A percentile compares a stretch with the other conserved stretches of the same genome.
Evolutionary conservation across 2,113 vertebrate genomes (phyloP).

Genomic region (Scortum barcoo): DNA sequence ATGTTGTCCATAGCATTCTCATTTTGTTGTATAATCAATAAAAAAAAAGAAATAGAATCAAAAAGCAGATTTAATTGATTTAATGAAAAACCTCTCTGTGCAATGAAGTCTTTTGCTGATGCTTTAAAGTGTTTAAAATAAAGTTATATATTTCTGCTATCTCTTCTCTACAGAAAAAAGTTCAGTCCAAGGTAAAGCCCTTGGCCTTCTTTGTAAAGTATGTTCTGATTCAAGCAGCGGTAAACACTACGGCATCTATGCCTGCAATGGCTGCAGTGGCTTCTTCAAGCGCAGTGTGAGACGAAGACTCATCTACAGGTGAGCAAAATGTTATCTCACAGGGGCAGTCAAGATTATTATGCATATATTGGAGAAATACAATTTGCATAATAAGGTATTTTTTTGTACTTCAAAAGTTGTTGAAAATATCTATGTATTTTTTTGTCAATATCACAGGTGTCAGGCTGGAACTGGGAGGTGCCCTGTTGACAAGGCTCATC

Average conservation of each 20-base stretch:
- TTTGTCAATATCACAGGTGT: constrained; percentile 82
- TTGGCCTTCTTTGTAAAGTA: constrained; percentile 90
- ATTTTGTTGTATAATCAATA: not conserved
- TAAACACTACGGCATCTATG: constrained; percentile 95
- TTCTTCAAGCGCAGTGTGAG: constrained; percentile 97
- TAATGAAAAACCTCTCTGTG: not conserved
- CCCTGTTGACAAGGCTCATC: constrained; percentile 94
- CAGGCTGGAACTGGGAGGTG: constrained; percentile 92
- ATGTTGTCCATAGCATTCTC: not conserved
- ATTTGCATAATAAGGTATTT: not conserved
- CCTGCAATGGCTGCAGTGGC: constrained; percentile 96
- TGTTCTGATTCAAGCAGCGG: constrained; percentile 95
- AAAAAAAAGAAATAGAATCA: too few species aligned
- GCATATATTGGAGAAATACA: not conserved
- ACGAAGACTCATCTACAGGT: constrained; percentile 94
- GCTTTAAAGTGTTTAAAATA: not conserved
- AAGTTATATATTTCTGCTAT: not conserved
- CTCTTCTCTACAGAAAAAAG: constrained; percentile 71
- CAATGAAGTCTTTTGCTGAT: not conserved
- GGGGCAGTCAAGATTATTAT: not conserved
- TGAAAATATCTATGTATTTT: too few species aligned
- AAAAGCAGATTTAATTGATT: not conserved
- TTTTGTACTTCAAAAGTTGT: constrained; percentile 5
- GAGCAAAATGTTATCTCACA: not conserved
- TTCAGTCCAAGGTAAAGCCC: constrained; percentile 72